Conservation (phyloP, 2,113 vertebrate genomes). For the Phalacrocorax carbo region DNA sequence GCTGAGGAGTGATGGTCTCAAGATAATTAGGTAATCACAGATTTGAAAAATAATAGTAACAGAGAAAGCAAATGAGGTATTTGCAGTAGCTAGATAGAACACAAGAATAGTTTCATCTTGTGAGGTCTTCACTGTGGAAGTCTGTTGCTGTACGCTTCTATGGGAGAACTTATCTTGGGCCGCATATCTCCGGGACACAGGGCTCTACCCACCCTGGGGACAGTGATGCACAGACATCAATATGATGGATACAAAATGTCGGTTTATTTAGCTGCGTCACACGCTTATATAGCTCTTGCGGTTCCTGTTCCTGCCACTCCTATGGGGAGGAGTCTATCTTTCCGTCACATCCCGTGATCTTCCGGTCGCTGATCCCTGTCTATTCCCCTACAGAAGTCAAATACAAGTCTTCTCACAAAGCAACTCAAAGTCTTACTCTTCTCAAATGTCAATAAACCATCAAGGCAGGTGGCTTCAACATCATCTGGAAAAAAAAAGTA, state of each 20-base stretch:
- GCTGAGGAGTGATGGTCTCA: background rate
- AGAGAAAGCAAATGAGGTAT: background rate
- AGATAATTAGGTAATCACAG: background rate
- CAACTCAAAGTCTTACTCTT: background rate
- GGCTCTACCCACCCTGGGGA: no score
- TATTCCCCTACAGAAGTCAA: background rate
- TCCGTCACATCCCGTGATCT: no score
- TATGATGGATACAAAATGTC: no score
- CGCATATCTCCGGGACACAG: no score
- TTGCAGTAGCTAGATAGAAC: background rate
- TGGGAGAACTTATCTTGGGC: no score
- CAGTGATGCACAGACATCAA: no score
- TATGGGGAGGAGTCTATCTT: no score
- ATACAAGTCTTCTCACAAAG: background rate
- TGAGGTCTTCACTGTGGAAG: background rate
- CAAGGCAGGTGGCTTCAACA: background rate
- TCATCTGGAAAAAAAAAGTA: background rate
- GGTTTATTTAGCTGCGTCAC: no score
- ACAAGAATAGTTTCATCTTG: background rate
- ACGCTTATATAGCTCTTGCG: no score
- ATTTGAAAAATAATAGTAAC: background rate
- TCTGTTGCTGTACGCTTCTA: background rate
- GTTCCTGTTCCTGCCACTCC: no score
- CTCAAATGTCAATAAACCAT: background rate
- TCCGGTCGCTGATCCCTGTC: no score